Base-by-base conservation (phyloP, 2,797 vertebrate genomes). In the Molossus molossus region DNA sequence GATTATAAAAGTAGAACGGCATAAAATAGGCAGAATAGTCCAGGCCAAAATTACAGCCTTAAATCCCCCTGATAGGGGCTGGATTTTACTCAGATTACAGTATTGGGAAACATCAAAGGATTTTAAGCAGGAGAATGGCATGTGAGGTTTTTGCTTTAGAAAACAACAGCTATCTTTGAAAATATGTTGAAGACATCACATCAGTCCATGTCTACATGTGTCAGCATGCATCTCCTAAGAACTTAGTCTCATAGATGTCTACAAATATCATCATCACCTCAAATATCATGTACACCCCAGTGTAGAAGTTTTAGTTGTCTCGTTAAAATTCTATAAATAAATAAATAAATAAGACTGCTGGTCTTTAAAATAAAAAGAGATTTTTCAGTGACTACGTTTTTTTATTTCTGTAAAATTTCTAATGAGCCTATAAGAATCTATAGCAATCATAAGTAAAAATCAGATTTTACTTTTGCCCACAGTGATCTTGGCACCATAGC, bases 391-490 rank as follows among this genome's bases (percentile, higher is more conserved):
- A 62, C 58, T 50, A 48, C 48, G 3, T 65, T 76, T n/a, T n/a
- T 37, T 89, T 57, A 33, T 55, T 60, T 10, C 27, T 50, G 3
- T 70, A 94, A 92, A 72, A 86, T 90, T 77, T 60, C 58, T 79
- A 58, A 48, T 21, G 21, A 60, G 62, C 6, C 23, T 48, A 0
- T 53, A 83, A 86, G 15, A 45, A 92, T 40, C 64, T 55, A 9
- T 33, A 79, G 48, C 82, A 73, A 81, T 50, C 18, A 27, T 65
- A 89, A 62, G 45, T 87, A 7, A 70, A 95, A 94, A 82, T n/a
- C 9, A n/a, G n/a, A 50, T 55, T 90, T 81, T 64, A 48, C 58
- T 58, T 83, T 64, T 75, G 76, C 69, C 33, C 6, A 5, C 25
- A 33, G 9, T 0, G 4, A 55, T 76, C 27, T 82, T 91, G 4